phyloP scores from a whole-genome alignment of 2,797 vertebrate species.

The Siniperca obscura region DNA sequence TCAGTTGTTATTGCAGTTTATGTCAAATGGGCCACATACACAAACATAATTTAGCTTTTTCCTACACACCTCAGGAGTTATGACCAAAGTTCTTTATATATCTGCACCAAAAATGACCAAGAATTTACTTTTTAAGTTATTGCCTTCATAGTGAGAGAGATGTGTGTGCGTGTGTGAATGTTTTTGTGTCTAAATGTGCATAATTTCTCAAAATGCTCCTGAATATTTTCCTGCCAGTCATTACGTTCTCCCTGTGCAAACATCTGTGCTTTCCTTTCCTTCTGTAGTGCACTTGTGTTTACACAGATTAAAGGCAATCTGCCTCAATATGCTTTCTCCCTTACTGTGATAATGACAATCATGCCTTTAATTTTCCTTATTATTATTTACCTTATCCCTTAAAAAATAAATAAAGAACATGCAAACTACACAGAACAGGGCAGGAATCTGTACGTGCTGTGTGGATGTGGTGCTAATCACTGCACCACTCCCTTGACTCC shows the following conservation, averaged over 20 bases:
- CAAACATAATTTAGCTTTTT: neutral
- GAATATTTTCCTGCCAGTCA: slow-evolving; percentile 1
- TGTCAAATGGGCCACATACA: neutral
- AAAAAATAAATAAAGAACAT: neutral
- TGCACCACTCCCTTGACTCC: neutral
- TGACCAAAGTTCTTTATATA: neutral
- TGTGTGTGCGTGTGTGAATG: neutral
- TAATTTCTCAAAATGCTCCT: neutral
- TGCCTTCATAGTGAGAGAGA: neutral
- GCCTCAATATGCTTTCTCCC: neutral
- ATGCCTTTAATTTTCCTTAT: slow-evolving; percentile 1
- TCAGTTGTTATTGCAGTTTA: neutral
- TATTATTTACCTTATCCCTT: neutral
- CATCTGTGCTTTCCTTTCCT: slow-evolving; percentile 17
- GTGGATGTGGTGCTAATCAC: neutral
- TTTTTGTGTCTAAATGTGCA: neutral
- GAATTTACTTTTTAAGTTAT: too few relatives aligned
- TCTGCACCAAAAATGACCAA: neutral
- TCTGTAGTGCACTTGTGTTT: slow-evolving; percentile 19
- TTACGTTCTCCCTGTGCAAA: neutral
- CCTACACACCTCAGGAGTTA: neutral
- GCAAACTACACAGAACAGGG: neutral
- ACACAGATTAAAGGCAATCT: slow-evolving; percentile 24
- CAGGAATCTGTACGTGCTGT: neutral
- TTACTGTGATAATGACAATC: slow-evolving; percentile 22